A percentile compares a stretch with the other conserved stretches of the same genome.
These are phyloP conservation scores for Amphibalanus amphitrite DNA, from an alignment of 1,140 invertebrate genomes.

Conservation along the genomic window DNA sequence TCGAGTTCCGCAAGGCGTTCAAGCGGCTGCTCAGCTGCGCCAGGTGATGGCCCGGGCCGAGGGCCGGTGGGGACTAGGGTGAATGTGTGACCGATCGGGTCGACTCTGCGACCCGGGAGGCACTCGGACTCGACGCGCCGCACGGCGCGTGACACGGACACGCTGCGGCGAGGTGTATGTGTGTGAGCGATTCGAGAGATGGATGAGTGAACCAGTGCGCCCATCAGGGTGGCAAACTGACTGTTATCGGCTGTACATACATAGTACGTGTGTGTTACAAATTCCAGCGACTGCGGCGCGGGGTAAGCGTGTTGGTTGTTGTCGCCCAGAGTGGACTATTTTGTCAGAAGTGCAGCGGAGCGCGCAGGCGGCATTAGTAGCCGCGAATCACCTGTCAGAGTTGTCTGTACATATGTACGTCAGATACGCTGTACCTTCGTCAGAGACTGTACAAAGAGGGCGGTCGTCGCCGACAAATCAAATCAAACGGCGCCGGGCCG, in stretches of 20 bases:
- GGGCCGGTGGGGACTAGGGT: no score
- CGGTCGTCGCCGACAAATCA: neutral
- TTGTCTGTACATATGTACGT: neutral
- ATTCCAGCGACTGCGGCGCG: no score
- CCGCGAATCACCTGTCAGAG: neutral
- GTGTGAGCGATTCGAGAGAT: no score
- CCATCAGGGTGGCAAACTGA: no score
- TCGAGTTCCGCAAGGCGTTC: constrained; percentile 97
- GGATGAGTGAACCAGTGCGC: no score
- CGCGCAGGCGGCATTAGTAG: neutral
- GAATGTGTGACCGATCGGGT: neutral
- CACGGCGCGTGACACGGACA: no score
- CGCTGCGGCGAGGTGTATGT: no score
- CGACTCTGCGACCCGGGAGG: no score
- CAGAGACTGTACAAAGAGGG: neutral
- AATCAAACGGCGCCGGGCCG: constrained; percentile 1
- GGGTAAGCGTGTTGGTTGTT: neutral
- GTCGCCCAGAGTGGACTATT: neutral
- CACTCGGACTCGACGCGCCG: no score
- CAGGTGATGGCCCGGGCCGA: neutral
- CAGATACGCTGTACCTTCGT: neutral
- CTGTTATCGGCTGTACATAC: no score
- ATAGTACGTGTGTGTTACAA: no score
- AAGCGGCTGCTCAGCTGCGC: constrained; percentile 49
- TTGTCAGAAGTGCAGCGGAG: neutral